Percentiles rank a stretch among this genome's conserved stretches.
Evolutionary conservation across 2,113 vertebrate genomes (phyloP).

Genomic region (Myodes glareolus): DNA sequence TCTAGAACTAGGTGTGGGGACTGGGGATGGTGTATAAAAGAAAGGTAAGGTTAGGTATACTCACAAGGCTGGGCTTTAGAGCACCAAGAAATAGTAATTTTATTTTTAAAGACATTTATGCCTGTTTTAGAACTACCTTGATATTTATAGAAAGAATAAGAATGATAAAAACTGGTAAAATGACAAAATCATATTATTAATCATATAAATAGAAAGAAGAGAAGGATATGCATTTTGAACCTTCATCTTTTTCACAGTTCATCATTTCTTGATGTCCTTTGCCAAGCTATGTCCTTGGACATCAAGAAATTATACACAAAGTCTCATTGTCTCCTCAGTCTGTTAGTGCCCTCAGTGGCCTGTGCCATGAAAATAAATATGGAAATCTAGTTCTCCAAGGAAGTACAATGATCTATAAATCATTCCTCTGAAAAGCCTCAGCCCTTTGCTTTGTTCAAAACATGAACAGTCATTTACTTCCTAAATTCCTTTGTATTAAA

Average conservation of each 20-base stretch:
- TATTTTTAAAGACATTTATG: conserved; percentile 32
- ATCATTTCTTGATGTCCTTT: conserved; percentile 73
- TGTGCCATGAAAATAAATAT: conserved; percentile 61
- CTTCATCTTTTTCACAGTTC: conserved; percentile 68
- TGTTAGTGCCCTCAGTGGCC: conserved; percentile 72
- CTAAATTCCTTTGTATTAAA: conserved; percentile 8
- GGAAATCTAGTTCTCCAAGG: conserved; percentile 56
- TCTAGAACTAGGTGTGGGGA: not conserved
- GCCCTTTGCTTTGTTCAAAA: conserved; percentile 17
- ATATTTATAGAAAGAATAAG: conserved; percentile 46
- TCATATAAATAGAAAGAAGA: not conserved
- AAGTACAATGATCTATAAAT: conserved; percentile 66
- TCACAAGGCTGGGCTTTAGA: not conserved
- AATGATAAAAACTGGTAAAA: conserved; percentile 35
- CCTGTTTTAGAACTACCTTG: conserved; percentile 45
- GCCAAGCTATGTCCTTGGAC: conserved; percentile 18
- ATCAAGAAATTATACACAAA: conserved; percentile 67
- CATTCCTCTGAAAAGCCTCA: conserved; percentile 49
- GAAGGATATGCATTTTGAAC: conserved; percentile 44
- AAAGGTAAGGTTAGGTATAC: no score
- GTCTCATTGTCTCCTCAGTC: conserved; percentile 68
- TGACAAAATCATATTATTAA: not conserved
- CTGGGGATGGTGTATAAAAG: not conserved
- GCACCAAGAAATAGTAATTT: not conserved
- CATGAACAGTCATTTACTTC: not conserved